These are phyloP conservation scores for Phainopepla nitens DNA, from an alignment of 2,113 vertebrate species.

Conservation along the genomic window DNA sequence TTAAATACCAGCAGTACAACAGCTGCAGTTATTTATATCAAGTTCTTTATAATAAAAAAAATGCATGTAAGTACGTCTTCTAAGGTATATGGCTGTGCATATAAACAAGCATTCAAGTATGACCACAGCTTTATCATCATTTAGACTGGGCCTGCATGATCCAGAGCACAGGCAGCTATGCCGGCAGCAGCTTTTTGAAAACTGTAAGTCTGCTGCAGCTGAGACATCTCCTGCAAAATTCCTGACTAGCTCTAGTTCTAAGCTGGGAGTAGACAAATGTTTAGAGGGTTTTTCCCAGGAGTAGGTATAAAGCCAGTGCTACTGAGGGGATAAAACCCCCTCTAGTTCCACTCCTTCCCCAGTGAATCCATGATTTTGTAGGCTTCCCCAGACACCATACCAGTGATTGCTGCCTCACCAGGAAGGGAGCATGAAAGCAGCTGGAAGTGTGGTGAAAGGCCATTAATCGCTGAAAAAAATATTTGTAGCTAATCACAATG, in stretches of 20 bases:
- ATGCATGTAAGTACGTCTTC: not conserved
- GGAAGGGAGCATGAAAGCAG: not conserved
- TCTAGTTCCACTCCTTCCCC: not conserved
- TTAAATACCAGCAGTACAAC: not conserved
- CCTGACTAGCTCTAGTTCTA: not conserved
- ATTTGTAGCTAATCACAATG: not conserved
- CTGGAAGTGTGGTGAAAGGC: not conserved
- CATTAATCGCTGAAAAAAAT: not conserved
- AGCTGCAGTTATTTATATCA: not conserved
- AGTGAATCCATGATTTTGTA: not conserved
- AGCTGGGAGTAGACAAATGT: not conserved
- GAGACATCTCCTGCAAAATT: not conserved
- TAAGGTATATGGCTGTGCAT: not conserved
- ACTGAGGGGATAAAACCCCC: not conserved
- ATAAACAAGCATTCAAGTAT: not conserved
- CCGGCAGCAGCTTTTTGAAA: not conserved
- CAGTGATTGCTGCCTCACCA: not conserved
- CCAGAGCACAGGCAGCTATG: not conserved
- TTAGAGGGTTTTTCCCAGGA: not conserved
- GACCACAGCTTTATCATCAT: not conserved
- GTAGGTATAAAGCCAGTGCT: not conserved
- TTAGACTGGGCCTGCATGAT: not conserved
- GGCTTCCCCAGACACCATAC: not conserved
- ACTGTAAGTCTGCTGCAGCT: not conserved
- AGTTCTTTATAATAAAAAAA: not conserved